Evolutionary conservation across 2,113 vertebrate genomes (phyloP).

Genomic region (Phalacrocorax pelagicus): DNA sequence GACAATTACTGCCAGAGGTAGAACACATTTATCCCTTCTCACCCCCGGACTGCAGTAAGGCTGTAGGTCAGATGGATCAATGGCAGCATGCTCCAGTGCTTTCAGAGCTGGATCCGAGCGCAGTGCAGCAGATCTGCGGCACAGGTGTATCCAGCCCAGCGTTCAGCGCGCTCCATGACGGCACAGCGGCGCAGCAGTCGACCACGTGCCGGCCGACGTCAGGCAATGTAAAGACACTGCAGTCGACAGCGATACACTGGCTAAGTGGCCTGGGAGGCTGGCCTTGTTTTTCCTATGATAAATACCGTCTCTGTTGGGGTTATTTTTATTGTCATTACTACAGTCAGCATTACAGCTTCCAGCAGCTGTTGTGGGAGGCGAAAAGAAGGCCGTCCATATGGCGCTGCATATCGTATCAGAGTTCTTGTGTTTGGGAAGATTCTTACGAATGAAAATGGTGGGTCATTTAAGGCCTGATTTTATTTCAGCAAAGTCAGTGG

Average conservation of each 20-base stretch:
- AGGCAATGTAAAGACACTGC: background rate
- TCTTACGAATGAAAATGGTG: background rate
- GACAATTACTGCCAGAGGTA: background rate
- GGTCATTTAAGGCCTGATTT: constrained; percentile 28
- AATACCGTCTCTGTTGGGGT: background rate
- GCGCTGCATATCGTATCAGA: rapidly evolving
- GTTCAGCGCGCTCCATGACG: rapidly evolving
- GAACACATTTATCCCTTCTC: background rate
- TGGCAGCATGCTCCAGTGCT: background rate
- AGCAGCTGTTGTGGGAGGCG: background rate
- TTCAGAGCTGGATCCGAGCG: background rate
- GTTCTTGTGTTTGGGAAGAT: rapidly evolving
- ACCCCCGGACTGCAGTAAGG: background rate
- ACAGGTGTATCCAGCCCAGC: background rate
- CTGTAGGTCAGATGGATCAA: background rate
- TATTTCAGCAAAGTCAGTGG: background rate
- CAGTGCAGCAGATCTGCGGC: background rate
- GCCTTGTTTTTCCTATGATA: background rate
- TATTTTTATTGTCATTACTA: background rate
- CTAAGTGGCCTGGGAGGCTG: background rate
- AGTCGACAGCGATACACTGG: background rate
- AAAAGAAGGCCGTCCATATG: constrained; percentile 1
- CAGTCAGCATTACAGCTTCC: background rate
- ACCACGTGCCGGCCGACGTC: background rate
- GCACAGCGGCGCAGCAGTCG: rapidly evolving